Evolutionary conservation across 2,888 invertebrate species (phyloP).

Genomic region (Adineta ricciae): DNA sequence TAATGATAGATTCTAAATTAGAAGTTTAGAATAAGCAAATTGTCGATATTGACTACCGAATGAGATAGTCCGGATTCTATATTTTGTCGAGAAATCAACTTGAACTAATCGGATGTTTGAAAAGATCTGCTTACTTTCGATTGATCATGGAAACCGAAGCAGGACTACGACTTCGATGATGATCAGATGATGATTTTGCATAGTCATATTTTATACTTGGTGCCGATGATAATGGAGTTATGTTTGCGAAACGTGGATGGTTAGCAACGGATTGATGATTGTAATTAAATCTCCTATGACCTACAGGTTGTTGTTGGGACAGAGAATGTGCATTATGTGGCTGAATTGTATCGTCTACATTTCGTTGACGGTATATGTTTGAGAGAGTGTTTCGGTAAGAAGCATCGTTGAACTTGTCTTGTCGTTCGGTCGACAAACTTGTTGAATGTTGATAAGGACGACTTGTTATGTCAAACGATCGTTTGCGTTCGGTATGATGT

Average conservation of each 20-base stretch:
- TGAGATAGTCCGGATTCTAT: too few species aligned
- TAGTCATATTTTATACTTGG: not conserved
- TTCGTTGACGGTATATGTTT: not conserved
- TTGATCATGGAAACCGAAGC: not conserved
- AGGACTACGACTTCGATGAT: not conserved
- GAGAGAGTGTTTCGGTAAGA: not conserved
- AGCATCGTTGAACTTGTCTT: not conserved
- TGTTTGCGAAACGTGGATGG: not conserved
- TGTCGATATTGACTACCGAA: too few species aligned
- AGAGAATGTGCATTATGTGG: not conserved
- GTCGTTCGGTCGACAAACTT: not conserved
- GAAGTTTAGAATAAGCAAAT: too few species aligned
- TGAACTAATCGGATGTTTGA: too few species aligned
- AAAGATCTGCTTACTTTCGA: not conserved
- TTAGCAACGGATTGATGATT: not conserved
- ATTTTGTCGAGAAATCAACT: too few species aligned
- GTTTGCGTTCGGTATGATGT: not conserved
- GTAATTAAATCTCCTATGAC: constrained; percentile 10
- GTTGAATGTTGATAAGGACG: not conserved
- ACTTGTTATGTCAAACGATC: not conserved
- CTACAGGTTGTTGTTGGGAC: not conserved
- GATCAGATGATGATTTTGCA: not conserved
- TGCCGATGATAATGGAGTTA: not conserved
- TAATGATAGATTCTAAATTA: too few species aligned
- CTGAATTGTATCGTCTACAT: not conserved